Evolutionary conservation across 2,888 invertebrate genomes (phyloP), one percentile per base, ranked within the genome.

Genomic region (Caenorhabditis afra): DNA sequence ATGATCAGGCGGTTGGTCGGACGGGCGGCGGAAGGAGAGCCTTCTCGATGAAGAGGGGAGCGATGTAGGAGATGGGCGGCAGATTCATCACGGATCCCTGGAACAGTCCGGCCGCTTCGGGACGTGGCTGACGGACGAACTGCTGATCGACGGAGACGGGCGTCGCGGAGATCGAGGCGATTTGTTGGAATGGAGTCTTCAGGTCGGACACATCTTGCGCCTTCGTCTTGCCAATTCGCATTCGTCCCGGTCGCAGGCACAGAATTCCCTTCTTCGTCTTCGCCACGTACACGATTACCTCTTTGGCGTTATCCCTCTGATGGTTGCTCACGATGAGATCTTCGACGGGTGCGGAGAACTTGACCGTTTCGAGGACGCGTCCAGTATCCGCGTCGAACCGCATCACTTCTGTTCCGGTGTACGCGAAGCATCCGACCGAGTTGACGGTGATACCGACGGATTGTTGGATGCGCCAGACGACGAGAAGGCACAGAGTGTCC

Each of bases 31-130:
- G 84, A 12, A 80, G 68, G 12, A 86, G 55, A 35, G 84, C 83
- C 39, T 81, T 83, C 29, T 81, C 71, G 39, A 86, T 82, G 61
- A 86, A 86, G 12, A 82, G 44, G 8, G 84, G 85, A 1, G 87
- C 87, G 18, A 87, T 75, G 49, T 82, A 78, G 7, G 86, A 78
- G 35, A 87, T 76, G 16, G 87, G 87, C 14, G 86, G 84, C n/a
- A 87, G 75, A 7, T 84, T 64, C 53, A 86, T 79, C 18, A 85
- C 83, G 12, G 87, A 82, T 18, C 84, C 87, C 18, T 81, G 83
- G 50, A 87, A 75, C 11, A 87, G 65, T 47, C 84, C 77, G 22
- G 68, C 68, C 0, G 79, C 49, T 39, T 79, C 74, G 0, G 79
- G 79, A 4, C 64, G 57, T 3, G 79, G 79, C 61, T 79, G 74